A percentile compares a stretch with the other conserved stretches of the same genome.
Evolutionary conservation across 1,140 invertebrate species (phyloP).

Genomic region (Asbolus verrucosus): DNA sequence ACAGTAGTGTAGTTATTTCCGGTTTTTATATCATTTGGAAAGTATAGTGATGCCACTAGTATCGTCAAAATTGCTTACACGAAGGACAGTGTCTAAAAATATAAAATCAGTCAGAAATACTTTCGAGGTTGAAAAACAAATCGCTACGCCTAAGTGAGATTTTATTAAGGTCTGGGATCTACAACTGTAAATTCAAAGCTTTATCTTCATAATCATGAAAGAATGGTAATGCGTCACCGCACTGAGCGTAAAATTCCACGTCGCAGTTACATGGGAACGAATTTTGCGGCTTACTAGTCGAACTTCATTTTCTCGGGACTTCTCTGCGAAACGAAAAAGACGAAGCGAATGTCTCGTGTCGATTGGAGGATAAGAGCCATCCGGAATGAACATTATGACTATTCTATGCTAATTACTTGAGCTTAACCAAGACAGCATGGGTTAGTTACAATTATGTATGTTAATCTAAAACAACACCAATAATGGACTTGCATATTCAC

Average conservation of each 20-base stretch:
- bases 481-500: constrained; percentile 52
- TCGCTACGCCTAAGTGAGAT: constrained; percentile 30
- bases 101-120: constrained; percentile 17
- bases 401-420: constrained; percentile 57
- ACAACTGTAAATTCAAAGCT: constrained; percentile 12
- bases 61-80: background rate
- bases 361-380: constrained; percentile 56
- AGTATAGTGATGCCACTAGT: background rate
- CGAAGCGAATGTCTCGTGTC: constrained; percentile 51
- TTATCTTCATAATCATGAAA: constrained; percentile 11
- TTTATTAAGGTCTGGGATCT: constrained; percentile 21
- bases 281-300: constrained; percentile 44
- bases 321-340: constrained; percentile 41
- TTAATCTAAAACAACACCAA: constrained; percentile 54
- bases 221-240: constrained; percentile 32
- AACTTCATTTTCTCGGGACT: constrained; percentile 31
- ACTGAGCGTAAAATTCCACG: constrained; percentile 36
- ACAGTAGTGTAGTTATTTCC: constrained; percentile 25
- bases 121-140: constrained; percentile 1
- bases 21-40: constrained; percentile 23
- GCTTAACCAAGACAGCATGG: constrained; percentile 47
- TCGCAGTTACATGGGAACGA: constrained; percentile 35
- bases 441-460: constrained; percentile 59
- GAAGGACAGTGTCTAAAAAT: background rate
- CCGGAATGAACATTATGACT: constrained; percentile 60